Evolutionary conservation across 2,888 invertebrate species (phyloP).

Genomic region (Tetragonisca angustula): DNA sequence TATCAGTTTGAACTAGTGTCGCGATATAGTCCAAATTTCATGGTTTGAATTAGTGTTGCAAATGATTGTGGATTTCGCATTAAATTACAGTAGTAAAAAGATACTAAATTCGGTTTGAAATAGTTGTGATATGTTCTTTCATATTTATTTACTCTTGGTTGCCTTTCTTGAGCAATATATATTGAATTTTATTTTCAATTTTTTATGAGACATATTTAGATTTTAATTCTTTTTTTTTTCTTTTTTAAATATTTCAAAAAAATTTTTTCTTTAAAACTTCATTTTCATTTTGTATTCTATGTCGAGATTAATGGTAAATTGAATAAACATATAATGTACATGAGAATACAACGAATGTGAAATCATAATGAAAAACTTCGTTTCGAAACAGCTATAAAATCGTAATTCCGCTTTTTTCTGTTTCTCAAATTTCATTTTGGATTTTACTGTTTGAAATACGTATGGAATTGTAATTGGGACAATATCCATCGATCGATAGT

Average conservation of each 20-base stretch:
- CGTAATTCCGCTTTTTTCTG: neutral
- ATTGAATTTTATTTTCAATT: neutral
- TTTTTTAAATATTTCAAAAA: neutral
- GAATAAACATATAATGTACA: slow-evolving; percentile 36
- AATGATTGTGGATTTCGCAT: neutral
- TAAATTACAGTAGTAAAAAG: neutral
- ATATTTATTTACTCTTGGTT: neutral
- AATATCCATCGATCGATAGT: neutral
- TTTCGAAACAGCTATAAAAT: slow-evolving; percentile 28
- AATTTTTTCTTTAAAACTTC: slow-evolving; percentile 46
- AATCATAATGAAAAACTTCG: slow-evolving; percentile 13
- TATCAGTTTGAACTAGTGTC: neutral
- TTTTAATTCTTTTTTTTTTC: neutral
- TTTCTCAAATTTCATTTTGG: neutral
- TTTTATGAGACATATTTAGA: neutral
- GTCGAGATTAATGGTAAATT: slow-evolving; percentile 6
- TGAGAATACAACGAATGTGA: slow-evolving; percentile 45
- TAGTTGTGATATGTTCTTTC: neutral
- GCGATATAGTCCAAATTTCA: too few relatives aligned
- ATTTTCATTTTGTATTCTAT: slow-evolving; percentile 28
- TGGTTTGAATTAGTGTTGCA: neutral
- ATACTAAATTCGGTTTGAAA: neutral
- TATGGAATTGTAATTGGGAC: neutral
- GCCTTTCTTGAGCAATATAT: neutral
- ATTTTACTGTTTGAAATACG: too few relatives aligned